Evolutionary conservation across 2,113 vertebrate genomes (phyloP), one percentile per base, ranked within the genome.

Genomic region (Penelope pileata): DNA sequence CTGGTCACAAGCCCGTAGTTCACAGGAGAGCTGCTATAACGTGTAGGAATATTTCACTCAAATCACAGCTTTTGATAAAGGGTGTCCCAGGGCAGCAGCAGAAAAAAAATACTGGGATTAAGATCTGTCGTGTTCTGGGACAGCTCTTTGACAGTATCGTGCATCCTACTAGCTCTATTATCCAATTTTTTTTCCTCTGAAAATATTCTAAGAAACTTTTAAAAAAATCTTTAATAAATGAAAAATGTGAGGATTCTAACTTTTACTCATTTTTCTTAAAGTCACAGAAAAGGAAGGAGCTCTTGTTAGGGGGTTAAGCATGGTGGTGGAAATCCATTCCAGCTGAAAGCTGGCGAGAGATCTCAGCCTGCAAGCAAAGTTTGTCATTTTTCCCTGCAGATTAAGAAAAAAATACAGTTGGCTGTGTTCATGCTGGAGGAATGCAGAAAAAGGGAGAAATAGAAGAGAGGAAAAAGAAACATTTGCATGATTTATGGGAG

Each of bases 301-400:
- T 93, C 43, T 86, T 83, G 22, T 79, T 8, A 80, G 73, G 64
- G 56, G 43, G 73, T 86, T 92, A 93, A 92, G 66, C 17, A 66
- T 84, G 80, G 76, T 83, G 72, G 16, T 85, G 40, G 90, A 91
- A 78, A 93, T 72, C 90, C 83, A 75, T 82, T 88, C 83, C 93
- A 89, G 80, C 73, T 72, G 78, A 88, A 88, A 81, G 18, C 3
- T 80, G 94, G 92, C 5, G 0, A 53, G 77, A 90, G 23, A 69
- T 64, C 83, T 91, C 88, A 95, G 91, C 50, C 81, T 86, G 87
- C 62, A 58, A 95, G 80, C 27, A 22, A 89, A 93, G 38, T 59
- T 66, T 81, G 59, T 90, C 88, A 91, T 95, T 93, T 93, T 77
- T 2, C 76, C 81, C 90, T 83, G 10, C n/a, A 81, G 45, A 81